These are phyloP conservation scores for Spicauda simplicius DNA, from an alignment of 2,888 invertebrate genomes.

Conservation along the genomic window DNA sequence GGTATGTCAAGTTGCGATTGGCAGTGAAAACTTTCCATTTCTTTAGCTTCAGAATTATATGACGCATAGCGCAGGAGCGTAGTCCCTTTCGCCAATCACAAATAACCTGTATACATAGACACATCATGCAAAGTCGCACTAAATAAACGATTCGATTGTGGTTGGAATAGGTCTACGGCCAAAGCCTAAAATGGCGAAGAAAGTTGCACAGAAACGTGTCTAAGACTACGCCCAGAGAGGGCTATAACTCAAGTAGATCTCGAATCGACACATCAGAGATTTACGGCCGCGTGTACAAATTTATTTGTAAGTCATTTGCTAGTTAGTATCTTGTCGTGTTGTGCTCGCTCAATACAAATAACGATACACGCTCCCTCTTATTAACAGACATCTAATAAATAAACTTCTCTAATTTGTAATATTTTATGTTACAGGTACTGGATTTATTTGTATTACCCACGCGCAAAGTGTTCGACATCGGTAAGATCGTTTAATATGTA, in stretches of 20 bases:
- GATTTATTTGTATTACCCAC: constrained; percentile 1
- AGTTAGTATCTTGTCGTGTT: constrained; percentile 40
- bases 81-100: constrained; percentile 46
- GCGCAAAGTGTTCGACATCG: neutral
- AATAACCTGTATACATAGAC: constrained; percentile 37
- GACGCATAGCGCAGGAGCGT: constrained; percentile 34
- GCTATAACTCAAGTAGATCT: constrained; percentile 69
- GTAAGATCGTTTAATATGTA: constrained; percentile 2
- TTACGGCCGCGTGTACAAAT: constrained; percentile 41
- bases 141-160: constrained; percentile 41
- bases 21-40: constrained; percentile 46
- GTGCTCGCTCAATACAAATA: constrained; percentile 31
- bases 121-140: constrained; percentile 13
- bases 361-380: constrained; percentile 29
- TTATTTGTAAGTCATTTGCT: constrained; percentile 39
- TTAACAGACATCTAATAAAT: constrained; percentile 14
- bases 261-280: constrained; percentile 57
- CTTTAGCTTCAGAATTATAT: constrained; percentile 41
- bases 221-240: constrained; percentile 53
- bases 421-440: constrained; percentile 36
- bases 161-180: constrained; percentile 55
- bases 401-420: constrained; percentile 19
- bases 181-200: constrained; percentile 73
- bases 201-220: constrained; percentile 61
- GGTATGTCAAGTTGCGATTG: constrained; percentile 41